These are phyloP conservation scores for Neolamprologus cancellatus DNA, from an alignment of 2,113 vertebrate genomes.

Conservation along the genomic window DNA sequence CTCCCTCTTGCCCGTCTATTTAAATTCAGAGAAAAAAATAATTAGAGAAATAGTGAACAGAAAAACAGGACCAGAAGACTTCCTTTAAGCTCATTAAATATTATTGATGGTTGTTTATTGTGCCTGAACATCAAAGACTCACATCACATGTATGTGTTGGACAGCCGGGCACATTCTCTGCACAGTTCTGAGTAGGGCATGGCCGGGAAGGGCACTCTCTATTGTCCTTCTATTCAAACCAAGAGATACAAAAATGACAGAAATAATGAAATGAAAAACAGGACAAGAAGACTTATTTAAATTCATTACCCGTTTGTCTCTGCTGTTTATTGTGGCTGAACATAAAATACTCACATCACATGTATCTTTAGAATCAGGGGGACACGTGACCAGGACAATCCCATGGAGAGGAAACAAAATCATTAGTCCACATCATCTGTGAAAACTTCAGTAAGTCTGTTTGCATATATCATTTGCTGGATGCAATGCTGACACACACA, in stretches of 20 bases:
- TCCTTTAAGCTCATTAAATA: neutral
- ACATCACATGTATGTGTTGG: neutral
- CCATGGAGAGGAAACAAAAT: neutral
- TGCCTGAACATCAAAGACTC: neutral
- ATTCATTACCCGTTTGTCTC: rapidly evolving
- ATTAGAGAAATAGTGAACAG: neutral
- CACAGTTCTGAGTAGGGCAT: neutral
- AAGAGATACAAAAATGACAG: neutral
- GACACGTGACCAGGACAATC: neutral
- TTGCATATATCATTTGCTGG: neutral
- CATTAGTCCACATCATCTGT: neutral
- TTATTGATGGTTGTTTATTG: neutral
- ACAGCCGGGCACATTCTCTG: neutral
- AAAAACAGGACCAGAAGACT: neutral
- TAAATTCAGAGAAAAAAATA: neutral
- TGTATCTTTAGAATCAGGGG: neutral
- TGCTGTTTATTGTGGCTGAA: neutral
- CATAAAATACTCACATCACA: neutral
- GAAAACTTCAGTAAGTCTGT: neutral
- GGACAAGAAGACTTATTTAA: neutral
- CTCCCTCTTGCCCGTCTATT: neutral
- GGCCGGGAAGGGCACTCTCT: neutral
- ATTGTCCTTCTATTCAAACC: neutral
- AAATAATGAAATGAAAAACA: neutral
- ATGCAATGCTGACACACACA: neutral